A percentile compares a stretch with the other conserved stretches of the same genome.
phyloP scores from a whole-genome alignment of 2,888 invertebrate genomes.

The Papilio protenor region DNA sequence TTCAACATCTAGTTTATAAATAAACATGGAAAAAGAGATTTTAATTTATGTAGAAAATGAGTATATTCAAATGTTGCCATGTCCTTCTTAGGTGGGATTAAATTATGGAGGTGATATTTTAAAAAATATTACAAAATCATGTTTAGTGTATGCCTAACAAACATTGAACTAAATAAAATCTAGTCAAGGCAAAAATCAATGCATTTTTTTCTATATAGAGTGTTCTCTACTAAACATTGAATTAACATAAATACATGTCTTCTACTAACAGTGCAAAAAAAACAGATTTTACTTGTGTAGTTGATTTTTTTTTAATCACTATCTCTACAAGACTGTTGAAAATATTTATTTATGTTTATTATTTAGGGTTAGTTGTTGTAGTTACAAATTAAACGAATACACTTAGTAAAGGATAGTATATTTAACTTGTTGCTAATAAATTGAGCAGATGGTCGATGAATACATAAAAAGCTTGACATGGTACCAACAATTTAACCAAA shows the following conservation, averaged over 20 bases:
- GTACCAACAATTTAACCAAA: slow-evolving; percentile 12
- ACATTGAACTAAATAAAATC: neutral
- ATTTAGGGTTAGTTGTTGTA: neutral
- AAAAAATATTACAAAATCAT: neutral
- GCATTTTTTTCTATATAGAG: too few species aligned
- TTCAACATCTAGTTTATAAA: too few species aligned
- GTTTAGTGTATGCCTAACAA: neutral
- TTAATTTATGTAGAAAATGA: neutral
- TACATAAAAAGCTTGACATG: slow-evolving; percentile 9
- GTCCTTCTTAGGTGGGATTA: neutral
- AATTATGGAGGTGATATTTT: neutral
- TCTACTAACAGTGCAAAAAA: neutral
- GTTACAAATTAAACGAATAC: neutral
- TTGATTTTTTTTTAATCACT: too few species aligned
- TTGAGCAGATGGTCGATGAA: slow-evolving; percentile 1
- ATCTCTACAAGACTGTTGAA: neutral
- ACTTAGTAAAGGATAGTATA: neutral
- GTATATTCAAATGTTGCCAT: neutral
- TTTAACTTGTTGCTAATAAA: neutral
- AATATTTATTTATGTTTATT: neutral
- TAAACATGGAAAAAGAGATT: neutral
- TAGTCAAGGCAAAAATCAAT: neutral
- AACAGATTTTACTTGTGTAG: neutral
- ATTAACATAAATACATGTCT: too few species aligned
- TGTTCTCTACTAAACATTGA: too few species aligned